A percentile compares a stretch with the other conserved stretches of the same genome.
Evolutionary conservation across 2,113 vertebrate genomes (phyloP).

Genomic region (Xenus cinereus): DNA sequence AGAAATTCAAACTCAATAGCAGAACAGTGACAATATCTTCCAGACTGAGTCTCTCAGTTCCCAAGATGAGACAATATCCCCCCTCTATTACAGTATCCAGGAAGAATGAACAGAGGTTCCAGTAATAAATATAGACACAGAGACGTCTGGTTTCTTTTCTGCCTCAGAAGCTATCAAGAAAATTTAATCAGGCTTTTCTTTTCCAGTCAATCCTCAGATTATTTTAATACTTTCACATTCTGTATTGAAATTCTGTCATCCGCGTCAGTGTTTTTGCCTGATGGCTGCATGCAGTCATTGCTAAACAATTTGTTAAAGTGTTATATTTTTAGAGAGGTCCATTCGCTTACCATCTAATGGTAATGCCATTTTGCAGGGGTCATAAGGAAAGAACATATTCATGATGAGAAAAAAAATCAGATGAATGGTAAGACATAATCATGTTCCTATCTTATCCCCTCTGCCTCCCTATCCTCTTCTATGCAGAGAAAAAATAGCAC

Average conservation of each 20-base stretch:
- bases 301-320: slow-evolving; percentile 52
- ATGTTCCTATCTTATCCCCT: background rate
- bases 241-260: slow-evolving; percentile 55
- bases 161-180: slow-evolving; percentile 53
- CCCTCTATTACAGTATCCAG: slow-evolving; percentile 6
- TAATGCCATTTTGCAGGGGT: slow-evolving; percentile 16
- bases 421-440: background rate
- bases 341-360: background rate
- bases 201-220: slow-evolving; percentile 50
- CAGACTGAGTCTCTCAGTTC: background rate
- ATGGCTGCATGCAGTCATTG: slow-evolving; percentile 37
- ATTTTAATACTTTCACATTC: slow-evolving; percentile 53
- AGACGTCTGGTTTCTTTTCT: slow-evolving; percentile 44
- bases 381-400: slow-evolving; percentile 9
- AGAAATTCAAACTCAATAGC: slow-evolving; percentile 9
- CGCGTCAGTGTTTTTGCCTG: background rate
- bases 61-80: slow-evolving; percentile 19
- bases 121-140: slow-evolving; percentile 47
- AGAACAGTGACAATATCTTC: slow-evolving; percentile 23
- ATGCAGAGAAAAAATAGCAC: background rate
- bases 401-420: background rate
- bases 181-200: slow-evolving; percentile 68
- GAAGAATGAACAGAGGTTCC: slow-evolving; percentile 46
- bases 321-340: slow-evolving; percentile 41
- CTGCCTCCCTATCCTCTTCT: background rate